These are phyloP conservation scores for Chorisops tibialis DNA, from an alignment of 2,888 invertebrate species.

Conservation along the genomic window DNA sequence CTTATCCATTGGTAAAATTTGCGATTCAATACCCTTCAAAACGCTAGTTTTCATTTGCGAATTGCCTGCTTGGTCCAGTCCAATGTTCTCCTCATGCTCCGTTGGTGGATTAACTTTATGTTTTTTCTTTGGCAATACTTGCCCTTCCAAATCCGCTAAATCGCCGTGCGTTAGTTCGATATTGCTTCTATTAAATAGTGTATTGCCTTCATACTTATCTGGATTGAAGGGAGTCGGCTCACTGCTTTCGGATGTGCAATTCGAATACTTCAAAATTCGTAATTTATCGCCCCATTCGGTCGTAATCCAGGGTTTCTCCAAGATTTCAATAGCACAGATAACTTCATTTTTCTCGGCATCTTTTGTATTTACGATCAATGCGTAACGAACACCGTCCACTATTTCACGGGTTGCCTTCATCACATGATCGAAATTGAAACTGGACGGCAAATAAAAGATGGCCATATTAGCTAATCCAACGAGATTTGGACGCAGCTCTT, in stretches of 20 bases:
- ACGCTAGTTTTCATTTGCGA: neutral
- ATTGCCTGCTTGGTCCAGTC: too few relatives aligned
- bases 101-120: slow-evolving; percentile 4
- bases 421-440: slow-evolving; percentile 47
- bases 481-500: slow-evolving; percentile 48
- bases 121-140: slow-evolving; percentile 38
- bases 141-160: slow-evolving; percentile 45
- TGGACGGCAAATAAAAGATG: slow-evolving; percentile 46
- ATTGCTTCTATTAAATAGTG: slow-evolving; percentile 45
- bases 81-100: neutral
- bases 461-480: slow-evolving; percentile 50
- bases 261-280: slow-evolving; percentile 61
- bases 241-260: slow-evolving; percentile 57
- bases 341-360: slow-evolving; percentile 45
- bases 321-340: slow-evolving; percentile 60
- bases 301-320: slow-evolving; percentile 65
- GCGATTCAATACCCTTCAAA: slow-evolving; percentile 8
- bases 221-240: slow-evolving; percentile 37
- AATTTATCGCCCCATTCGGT: slow-evolving; percentile 58
- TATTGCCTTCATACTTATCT: slow-evolving; percentile 47
- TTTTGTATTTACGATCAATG: slow-evolving; percentile 45
- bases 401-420: slow-evolving; percentile 50
- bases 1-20: slow-evolving; percentile 4
- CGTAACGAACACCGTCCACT: slow-evolving; percentile 48
- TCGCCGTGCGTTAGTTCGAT: slow-evolving; percentile 45